Evolutionary conservation across 1,140 invertebrate species (phyloP).

Genomic region (Leucophenga varia): DNA sequence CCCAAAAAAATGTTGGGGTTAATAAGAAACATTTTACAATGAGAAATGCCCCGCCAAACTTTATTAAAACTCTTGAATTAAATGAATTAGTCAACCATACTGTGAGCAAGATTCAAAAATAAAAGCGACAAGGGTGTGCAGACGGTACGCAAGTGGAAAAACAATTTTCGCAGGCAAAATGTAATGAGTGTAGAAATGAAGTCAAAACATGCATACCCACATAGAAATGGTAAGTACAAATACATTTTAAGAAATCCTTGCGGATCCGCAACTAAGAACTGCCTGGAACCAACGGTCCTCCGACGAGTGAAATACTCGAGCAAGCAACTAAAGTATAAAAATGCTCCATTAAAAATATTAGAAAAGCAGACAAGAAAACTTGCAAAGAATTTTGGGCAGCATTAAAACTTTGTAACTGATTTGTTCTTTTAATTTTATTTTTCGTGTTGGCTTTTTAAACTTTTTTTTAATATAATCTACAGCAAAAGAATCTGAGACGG

Average conservation of each 20-base stretch:
- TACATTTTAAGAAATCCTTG: constrained; percentile 52
- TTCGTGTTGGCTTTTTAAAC: constrained; percentile 42
- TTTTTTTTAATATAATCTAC: constrained; percentile 43
- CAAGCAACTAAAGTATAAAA: constrained; percentile 45
- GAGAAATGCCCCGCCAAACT: constrained; percentile 45
- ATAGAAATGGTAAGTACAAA: constrained; percentile 25
- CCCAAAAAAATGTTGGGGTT: constrained; percentile 11
- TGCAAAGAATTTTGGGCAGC: not conserved
- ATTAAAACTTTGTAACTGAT: constrained; percentile 41
- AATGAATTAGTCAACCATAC: constrained; percentile 53
- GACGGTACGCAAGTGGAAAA: constrained; percentile 33
- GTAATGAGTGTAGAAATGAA: constrained; percentile 52
- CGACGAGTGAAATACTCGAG: constrained; percentile 14
- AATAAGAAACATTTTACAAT: constrained; percentile 1
- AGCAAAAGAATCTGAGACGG: constrained; percentile 5
- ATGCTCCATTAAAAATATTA: too few species aligned
- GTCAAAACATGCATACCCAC: not conserved
- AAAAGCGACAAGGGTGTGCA: too few species aligned
- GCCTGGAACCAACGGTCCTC: constrained; percentile 25
- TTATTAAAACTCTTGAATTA: constrained; percentile 54
- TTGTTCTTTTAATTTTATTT: constrained; percentile 33
- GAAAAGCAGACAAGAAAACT: too few species aligned
- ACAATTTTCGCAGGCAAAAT: constrained; percentile 53
- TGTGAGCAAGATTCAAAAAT: constrained; percentile 32
- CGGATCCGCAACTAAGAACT: too few species aligned